A percentile compares a stretch with the other conserved stretches of the same genome.
Conservation (phyloP, 2,113 vertebrate species). For the Hyperoodon ampullatus region DNA sequence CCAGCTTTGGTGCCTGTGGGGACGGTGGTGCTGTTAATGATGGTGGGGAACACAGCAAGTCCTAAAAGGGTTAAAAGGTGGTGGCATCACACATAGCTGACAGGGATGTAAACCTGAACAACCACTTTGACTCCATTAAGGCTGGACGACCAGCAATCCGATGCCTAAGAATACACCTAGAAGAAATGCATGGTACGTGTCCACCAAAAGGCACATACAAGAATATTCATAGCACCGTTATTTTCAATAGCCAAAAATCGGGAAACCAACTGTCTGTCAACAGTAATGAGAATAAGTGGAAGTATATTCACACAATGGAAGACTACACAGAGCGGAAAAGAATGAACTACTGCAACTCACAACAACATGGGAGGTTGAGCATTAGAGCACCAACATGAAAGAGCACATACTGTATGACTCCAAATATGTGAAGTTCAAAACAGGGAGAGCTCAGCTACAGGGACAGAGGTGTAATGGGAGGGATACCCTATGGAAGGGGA, state of each 20-base stretch:
- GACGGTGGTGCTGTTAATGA: fast-evolving
- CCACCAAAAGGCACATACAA: neutral
- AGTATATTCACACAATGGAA: neutral
- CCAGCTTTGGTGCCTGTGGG: neutral
- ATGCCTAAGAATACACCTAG: neutral
- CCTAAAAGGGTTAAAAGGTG: neutral
- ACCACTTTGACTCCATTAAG: neutral
- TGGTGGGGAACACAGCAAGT: neutral
- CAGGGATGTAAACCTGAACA: neutral
- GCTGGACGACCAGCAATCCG: neutral
- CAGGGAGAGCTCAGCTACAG: neutral
- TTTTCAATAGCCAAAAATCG: neutral
- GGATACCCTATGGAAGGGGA: neutral
- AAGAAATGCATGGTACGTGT: neutral
- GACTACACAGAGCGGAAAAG: neutral
- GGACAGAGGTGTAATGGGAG: neutral
- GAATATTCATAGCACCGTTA: neutral
- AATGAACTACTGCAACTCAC: neutral
- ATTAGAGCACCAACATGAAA: neutral
- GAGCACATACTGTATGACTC: neutral
- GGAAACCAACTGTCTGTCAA: neutral
- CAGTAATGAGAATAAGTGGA: neutral
- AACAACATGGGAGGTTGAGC: neutral
- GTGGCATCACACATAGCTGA: neutral
- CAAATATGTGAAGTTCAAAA: neutral